Evolutionary conservation across 2,888 invertebrate species (phyloP).

Genomic region (Parnassius apollo): DNA sequence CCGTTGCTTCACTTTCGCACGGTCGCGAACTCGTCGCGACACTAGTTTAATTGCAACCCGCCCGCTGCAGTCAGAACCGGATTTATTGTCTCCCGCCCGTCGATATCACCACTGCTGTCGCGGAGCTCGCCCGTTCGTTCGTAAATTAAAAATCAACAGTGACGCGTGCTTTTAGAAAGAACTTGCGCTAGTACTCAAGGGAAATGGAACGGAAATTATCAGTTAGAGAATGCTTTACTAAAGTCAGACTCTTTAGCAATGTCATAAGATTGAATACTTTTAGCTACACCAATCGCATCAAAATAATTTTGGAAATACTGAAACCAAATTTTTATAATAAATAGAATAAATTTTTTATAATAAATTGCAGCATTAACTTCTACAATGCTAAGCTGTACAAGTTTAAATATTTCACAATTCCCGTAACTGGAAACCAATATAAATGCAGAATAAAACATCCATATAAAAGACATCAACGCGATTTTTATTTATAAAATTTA

Average conservation of each 20-base stretch:
- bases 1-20: conserved; percentile 76
- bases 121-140: conserved; percentile 34
- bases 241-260: no score
- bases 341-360: no score
- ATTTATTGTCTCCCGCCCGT: conserved; percentile 72
- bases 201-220: neutral
- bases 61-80: conserved; percentile 68
- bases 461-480: conserved; percentile 69
- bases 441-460: conserved; percentile 19
- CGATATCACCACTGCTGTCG: conserved; percentile 63
- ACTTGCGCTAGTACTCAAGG: conserved; percentile 7
- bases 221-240: no score
- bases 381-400: no score
- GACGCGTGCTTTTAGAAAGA: conserved; percentile 19
- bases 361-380: no score
- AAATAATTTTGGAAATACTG: no score
- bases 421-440: no score
- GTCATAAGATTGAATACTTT: no score
- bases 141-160: conserved; percentile 33
- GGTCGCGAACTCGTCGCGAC: conserved; percentile 73
- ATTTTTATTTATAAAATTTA: neutral
- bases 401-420: no score
- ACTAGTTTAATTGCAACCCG: conserved; percentile 77
- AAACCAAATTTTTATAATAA: no score
- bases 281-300: no score